Base-by-base conservation (phyloP, 2,888 invertebrate species). In the Stictocephala bisonia region DNA sequence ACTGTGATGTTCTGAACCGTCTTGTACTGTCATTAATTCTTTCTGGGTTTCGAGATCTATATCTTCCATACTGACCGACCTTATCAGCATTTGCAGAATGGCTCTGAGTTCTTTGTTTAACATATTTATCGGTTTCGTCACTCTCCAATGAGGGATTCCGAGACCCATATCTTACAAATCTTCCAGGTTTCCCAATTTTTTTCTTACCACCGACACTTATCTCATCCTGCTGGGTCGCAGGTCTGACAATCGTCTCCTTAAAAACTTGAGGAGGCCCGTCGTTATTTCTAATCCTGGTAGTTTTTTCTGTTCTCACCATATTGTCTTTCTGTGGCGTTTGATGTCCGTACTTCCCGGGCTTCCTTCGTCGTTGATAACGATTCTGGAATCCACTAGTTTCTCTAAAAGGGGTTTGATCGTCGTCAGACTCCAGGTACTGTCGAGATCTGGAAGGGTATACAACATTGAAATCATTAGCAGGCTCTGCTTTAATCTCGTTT, bases 251-350 rank as follows among this genome's bases (percentile, higher is more conserved):
- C 3, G 64, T 64, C 6, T 64, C 44, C 18, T 64, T 64, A 15
- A 44, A 64, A 0, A 64, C 27, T 26, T 64, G 24, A 3, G 64
- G 15, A 2, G 64, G 64, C 24, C 7, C 27, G 27, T 44, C 26
- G 20, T 64, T 64, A 44, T 64, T 44, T 44, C 44, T 64, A 26
- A 64, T 26, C 18, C 44, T 41, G 1, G 64, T 64, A 13, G 20
- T 44, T 44, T 64, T 1, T 18, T 64, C 64, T 7, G 44, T 64
- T 26, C 64, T 64, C 18, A 64, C 64, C 1, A 27, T 44, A 15
- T 64, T 64, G 6, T 44, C 64, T 64, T 44, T 64, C 40, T 24
- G 35, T 2, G 64, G 64, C 2, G 64, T 44, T 64, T 44, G 44
- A 44, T 44, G 15, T 41, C 44, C 64, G 18, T 64, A 64, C 18